Conservation (phyloP, 2,113 vertebrate species). For the Myocastor coypus region DNA sequence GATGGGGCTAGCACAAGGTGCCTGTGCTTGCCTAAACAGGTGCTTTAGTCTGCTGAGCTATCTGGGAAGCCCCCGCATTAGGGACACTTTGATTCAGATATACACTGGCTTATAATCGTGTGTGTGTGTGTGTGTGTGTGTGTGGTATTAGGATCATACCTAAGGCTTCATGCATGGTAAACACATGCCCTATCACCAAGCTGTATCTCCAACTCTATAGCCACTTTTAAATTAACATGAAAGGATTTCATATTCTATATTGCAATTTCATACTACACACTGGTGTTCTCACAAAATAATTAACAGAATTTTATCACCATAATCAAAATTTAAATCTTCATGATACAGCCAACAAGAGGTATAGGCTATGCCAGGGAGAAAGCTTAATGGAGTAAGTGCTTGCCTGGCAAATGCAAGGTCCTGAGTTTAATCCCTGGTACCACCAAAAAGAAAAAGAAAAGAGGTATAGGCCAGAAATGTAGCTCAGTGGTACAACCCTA, state of each 20-base stretch:
- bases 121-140: neutral
- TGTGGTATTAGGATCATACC: neutral
- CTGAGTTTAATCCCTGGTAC: too few relatives aligned
- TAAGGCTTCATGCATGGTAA: neutral
- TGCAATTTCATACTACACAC: constrained; percentile 29
- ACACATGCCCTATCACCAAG: neutral
- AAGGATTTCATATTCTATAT: constrained; percentile 38
- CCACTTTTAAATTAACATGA: constrained; percentile 41
- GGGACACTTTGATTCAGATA: neutral
- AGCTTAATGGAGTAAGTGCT: neutral
- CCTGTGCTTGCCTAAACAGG: too few relatives aligned
- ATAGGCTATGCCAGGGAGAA: neutral
- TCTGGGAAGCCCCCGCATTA: too few relatives aligned
- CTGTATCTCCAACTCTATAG: neutral
- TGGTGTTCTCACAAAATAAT: neutral
- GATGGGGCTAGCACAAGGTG: too few relatives aligned
- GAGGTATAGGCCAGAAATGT: too few relatives aligned
- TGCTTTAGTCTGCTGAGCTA: too few relatives aligned
- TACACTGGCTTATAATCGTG: neutral
- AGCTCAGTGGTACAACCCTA: too few relatives aligned
- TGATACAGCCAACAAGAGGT: neutral
- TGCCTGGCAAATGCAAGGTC: too few relatives aligned
- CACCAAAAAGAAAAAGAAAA: too few relatives aligned
- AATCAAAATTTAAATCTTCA: constrained; percentile 35
- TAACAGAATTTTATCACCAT: constrained; percentile 18